Conservation (phyloP, 2,797 vertebrate species). For the Cynopterus sphinx region DNA sequence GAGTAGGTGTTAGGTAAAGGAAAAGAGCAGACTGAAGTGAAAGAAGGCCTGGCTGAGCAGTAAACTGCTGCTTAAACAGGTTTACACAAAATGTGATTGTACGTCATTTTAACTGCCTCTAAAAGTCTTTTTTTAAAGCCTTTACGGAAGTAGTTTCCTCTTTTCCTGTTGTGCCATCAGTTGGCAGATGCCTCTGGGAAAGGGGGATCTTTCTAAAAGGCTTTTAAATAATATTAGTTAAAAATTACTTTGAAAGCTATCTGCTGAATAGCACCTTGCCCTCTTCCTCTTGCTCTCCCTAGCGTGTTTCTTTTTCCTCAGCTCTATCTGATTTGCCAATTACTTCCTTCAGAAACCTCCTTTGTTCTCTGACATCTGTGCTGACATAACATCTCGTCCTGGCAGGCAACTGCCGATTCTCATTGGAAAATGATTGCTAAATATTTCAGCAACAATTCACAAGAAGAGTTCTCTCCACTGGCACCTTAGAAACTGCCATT, state of each 20-base stretch:
- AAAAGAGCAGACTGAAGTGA: not conserved
- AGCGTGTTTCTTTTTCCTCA: not conserved
- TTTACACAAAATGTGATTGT: slow-evolving; percentile 44
- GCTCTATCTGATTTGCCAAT: slow-evolving; percentile 38
- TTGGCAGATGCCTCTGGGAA: slow-evolving; percentile 65
- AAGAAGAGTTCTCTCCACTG: not conserved
- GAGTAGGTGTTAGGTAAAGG: not conserved
- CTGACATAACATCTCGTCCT: slow-evolving; percentile 46
- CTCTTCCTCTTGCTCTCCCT: not conserved
- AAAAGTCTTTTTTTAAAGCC: slow-evolving; percentile 66
- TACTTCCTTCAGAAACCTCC: slow-evolving; percentile 53
- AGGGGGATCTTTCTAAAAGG: slow-evolving; percentile 51
- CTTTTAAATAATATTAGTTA: slow-evolving; percentile 66
- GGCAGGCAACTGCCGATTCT: slow-evolving; percentile 67
- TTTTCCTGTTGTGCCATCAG: slow-evolving; percentile 19
- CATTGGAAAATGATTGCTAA: slow-evolving; percentile 69
- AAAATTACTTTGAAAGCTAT: slow-evolving; percentile 66
- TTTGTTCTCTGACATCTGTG: slow-evolving; percentile 51
- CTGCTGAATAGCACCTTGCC: slow-evolving; percentile 45
- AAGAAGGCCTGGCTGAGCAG: not conserved
- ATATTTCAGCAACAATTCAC: slow-evolving; percentile 43
- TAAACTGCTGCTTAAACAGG: slow-evolving; percentile 68
- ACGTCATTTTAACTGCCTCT: slow-evolving; percentile 70
- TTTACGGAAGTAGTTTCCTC: slow-evolving; percentile 52
- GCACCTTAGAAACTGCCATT: not conserved